phyloP scores from a whole-genome alignment of 2,888 invertebrate genomes.

The Sisyra nigra region DNA sequence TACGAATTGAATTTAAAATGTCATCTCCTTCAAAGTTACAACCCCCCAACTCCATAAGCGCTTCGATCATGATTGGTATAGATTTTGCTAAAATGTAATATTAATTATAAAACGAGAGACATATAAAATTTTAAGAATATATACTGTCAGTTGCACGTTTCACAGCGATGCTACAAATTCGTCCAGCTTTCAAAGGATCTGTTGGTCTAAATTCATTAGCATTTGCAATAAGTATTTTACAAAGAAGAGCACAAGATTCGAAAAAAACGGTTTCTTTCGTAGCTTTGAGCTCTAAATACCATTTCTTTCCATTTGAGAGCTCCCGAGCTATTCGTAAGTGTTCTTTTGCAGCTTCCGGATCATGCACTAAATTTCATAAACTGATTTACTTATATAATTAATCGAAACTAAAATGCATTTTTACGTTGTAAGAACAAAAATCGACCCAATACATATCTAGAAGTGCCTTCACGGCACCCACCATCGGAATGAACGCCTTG shows the following conservation, averaged over 20 bases:
- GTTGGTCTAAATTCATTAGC: conserved; percentile 23
- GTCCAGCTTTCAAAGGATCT: conserved; percentile 29
- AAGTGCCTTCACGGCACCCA: conserved; percentile 31
- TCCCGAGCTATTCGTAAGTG: conserved; percentile 17
- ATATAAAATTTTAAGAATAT: background rate
- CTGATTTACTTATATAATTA: background rate
- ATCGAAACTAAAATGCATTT: conserved; percentile 13
- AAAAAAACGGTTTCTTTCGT: conserved; percentile 26
- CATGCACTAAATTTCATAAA: conserved; percentile 15
- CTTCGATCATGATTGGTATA: conserved; percentile 30
- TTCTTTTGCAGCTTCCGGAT: conserved; percentile 17
- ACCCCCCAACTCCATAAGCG: conserved; percentile 34
- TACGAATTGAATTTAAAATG: conserved; percentile 31
- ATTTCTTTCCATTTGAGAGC: conserved; percentile 23
- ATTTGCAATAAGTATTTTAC: conserved; percentile 27
- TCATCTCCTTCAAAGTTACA: conserved; percentile 33
- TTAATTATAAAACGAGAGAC: too few relatives aligned
- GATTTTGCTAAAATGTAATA: conserved; percentile 25
- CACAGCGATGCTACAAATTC: conserved; percentile 32
- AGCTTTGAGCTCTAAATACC: conserved; percentile 21
- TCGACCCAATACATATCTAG: conserved; percentile 34
- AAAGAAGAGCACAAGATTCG: conserved; percentile 29
- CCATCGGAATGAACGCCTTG: conserved; percentile 29
- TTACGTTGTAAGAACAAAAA: conserved; percentile 37
- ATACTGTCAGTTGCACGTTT: conserved; percentile 35